Evolutionary conservation across 2,113 vertebrate species (phyloP).

Genomic region (Ursus arctos): DNA sequence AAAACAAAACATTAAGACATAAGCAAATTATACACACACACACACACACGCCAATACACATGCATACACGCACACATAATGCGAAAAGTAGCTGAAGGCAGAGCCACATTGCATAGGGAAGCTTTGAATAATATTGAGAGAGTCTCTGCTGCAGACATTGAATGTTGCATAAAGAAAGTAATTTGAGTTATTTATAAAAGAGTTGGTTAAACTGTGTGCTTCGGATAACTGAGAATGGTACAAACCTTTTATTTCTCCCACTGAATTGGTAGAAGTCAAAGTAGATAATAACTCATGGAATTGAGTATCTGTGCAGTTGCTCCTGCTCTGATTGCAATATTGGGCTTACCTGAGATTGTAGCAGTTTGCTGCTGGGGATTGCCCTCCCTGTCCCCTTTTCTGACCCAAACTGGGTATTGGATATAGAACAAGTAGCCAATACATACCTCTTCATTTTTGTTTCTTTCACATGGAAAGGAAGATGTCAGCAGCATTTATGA

Average conservation of each 20-base stretch:
- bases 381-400: not conserved
- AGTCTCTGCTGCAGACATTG: not conserved
- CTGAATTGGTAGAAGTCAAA: not conserved
- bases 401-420: not conserved
- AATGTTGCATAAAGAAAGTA: not conserved
- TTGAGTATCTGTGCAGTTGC: not conserved
- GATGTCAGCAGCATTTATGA: not conserved
- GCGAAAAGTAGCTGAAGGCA: not conserved
- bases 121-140: not conserved
- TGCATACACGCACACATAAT: accelerated
- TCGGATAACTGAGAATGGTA: not conserved
- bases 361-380: not conserved
- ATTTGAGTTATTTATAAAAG: not conserved
- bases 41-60: not conserved
- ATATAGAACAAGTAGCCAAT: not conserved
- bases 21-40: not conserved
- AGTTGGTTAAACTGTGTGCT: not conserved
- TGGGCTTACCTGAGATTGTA: not conserved
- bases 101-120: not conserved
- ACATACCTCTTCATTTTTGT: not conserved
- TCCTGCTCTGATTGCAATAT: not conserved
- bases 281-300: not conserved
- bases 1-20: not conserved
- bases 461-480: not conserved
- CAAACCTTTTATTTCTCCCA: not conserved